These are phyloP conservation scores for Nannoperca obscura DNA, from an alignment of 2,797 vertebrate genomes.

Conservation along the genomic window DNA sequence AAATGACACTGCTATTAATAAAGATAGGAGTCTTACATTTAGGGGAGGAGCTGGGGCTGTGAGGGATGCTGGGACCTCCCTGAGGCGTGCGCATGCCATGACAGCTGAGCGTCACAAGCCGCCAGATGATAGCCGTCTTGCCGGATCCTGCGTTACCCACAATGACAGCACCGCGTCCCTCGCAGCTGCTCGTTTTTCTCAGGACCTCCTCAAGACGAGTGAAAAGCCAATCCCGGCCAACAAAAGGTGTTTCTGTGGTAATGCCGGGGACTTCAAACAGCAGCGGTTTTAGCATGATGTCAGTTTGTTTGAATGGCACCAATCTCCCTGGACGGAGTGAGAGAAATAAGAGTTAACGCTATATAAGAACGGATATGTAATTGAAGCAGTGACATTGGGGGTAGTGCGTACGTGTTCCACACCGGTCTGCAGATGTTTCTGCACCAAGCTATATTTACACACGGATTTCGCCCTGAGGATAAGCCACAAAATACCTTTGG, in stretches of 20 bases:
- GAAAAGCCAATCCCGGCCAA: constrained; percentile 97
- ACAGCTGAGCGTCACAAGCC: constrained; percentile 96
- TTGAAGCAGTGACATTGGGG: not conserved
- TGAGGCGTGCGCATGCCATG: constrained; percentile 93
- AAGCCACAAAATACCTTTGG: constrained; percentile 86
- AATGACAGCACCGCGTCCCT: constrained; percentile 90
- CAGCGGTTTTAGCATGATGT: constrained; percentile 96
- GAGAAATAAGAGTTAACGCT: constrained; percentile 18
- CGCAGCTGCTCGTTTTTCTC: constrained; percentile 83
- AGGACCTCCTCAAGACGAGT: constrained; percentile 91
- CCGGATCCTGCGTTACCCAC: constrained; percentile 95
- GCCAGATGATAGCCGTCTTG: constrained; percentile 95
- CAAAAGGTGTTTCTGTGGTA: constrained; percentile 92
- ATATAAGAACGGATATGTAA: not conserved
- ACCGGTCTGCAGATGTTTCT: constrained; percentile 31
- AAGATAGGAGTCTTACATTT: constrained; percentile 85
- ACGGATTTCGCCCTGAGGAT: not conserved
- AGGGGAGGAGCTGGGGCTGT: constrained; percentile 88
- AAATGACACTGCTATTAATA: not conserved
- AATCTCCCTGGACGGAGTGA: constrained; percentile 86
- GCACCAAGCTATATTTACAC: constrained; percentile 37
- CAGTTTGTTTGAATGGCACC: constrained; percentile 93
- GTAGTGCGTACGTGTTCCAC: not conserved
- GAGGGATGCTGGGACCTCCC: constrained; percentile 86
- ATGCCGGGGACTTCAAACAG: constrained; percentile 97